Evolutionary conservation across 2,113 vertebrate species (phyloP), one percentile per base, ranked within the genome.

Genomic region (Oncorhynchus kisutch): DNA sequence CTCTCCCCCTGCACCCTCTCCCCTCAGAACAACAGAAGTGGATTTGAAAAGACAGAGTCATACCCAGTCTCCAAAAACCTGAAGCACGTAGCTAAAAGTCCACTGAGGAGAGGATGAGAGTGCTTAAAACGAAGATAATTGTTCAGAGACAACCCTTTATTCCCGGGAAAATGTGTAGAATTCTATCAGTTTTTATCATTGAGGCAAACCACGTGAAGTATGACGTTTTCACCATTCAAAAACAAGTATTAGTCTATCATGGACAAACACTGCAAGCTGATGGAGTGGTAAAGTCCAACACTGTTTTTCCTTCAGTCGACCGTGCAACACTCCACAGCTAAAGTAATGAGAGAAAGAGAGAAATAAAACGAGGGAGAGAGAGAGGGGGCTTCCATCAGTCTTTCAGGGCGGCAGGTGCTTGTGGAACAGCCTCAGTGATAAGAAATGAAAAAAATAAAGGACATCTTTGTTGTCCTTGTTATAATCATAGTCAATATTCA

Each of bases 391-490:
- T 45, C 39, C 78, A 67, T 89, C 82, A 89, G 90, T 93, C 87
- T 88, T 71, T 88, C 84, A 54, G 18, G 18, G 22, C 77, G 76
- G 31, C 62, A 27, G 76, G 76, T 74, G 82, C 71, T 81, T 83
- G 84, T 75, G 66, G 82, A 82, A 87, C 82, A 84, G 86, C 86
- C 90, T 89, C 79, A 59, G 78, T 88, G 87, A 88, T 87, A 89
- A 86, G 77, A 84, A 85, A 91, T 84, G 72, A 83, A 81, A 88
- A 88, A 88, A 90, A 87, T 82, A 89, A 89, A 90, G 87, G 85
- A 87, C 85, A 86, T 90, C 84, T 92, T 91, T 91, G 90, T 91
- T 91, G 81, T 89, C 83, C 88, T 91, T 90, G 78, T 89, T 90
- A 86, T 90, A 86, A 92, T 90, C 75, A 78, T 92, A 90, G 83